Conservation (phyloP, 2,888 invertebrate genomes). For the Prosopocoilus inquinatus region DNA sequence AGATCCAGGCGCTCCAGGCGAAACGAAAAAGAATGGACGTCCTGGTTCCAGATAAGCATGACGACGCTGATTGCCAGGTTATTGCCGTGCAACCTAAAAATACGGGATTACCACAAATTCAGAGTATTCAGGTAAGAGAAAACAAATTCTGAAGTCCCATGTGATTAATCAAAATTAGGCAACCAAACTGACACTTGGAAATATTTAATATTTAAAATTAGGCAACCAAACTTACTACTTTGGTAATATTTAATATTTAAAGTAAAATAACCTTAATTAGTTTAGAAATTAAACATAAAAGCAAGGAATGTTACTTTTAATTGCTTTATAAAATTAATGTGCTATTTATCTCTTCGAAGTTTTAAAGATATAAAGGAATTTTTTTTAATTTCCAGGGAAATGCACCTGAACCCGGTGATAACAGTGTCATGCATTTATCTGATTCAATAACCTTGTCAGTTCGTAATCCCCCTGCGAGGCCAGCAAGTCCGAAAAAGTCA, state of each 20-base stretch:
- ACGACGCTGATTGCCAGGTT: constrained; percentile 73
- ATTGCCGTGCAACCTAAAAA: constrained; percentile 72
- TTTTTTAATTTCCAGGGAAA: constrained; percentile 36
- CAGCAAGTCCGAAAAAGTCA: constrained; percentile 56
- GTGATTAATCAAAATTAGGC: too few species aligned
- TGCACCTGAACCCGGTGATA: constrained; percentile 43
- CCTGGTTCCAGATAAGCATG: constrained; percentile 66
- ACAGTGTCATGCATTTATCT: constrained; percentile 65
- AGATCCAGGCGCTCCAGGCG: constrained; percentile 37
- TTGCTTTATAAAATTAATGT: background rate
- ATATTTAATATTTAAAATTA: too few species aligned
- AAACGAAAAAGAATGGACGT: constrained; percentile 62
- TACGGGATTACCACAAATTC: constrained; percentile 68
- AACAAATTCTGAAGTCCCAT: too few species aligned
- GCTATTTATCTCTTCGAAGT: too few species aligned
- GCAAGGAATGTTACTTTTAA: background rate
- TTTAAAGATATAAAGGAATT: too few species aligned
- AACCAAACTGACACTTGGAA: too few species aligned
- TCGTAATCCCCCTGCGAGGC: constrained; percentile 52
- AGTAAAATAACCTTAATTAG: constrained; percentile 5
- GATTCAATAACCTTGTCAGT: constrained; percentile 70
- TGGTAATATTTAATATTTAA: too few species aligned
- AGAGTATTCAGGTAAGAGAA: constrained; percentile 71
- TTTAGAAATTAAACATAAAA: background rate
- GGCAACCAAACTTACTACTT: too few species aligned